These are phyloP conservation scores for Dicentrarchus labrax DNA, from an alignment of 2,113 vertebrate species.

Conservation along the genomic window DNA sequence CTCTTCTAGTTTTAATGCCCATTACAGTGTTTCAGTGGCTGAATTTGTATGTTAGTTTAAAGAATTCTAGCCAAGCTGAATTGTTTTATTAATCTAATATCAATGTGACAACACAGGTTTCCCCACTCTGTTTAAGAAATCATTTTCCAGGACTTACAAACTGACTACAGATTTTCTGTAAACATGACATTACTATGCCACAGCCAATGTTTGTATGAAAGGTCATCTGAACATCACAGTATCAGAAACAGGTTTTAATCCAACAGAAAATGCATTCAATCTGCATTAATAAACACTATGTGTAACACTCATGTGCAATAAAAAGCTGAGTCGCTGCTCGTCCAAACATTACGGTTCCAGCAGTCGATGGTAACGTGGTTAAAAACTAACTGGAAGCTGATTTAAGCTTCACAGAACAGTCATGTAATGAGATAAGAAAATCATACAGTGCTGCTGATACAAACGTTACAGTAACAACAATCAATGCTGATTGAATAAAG, in stretches of 20 bases:
- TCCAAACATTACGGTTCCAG: neutral
- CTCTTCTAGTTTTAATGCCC: too few species aligned
- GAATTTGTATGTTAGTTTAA: too few species aligned
- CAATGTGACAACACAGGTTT: neutral
- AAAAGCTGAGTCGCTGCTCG: slow-evolving; percentile 10
- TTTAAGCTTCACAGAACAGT: neutral
- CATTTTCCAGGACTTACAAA: too few species aligned
- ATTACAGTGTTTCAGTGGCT: too few species aligned
- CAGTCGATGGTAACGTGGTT: slow-evolving; percentile 13
- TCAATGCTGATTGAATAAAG: slow-evolving; percentile 22
- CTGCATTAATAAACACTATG: neutral
- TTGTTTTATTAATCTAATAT: neutral
- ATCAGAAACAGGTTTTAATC: neutral
- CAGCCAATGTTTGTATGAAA: too few species aligned
- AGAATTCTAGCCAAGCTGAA: too few species aligned
- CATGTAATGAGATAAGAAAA: neutral
- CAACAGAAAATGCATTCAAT: neutral
- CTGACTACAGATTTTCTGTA: too few species aligned
- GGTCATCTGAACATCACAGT: neutral
- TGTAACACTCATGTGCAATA: neutral
- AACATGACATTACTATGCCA: too few species aligned
- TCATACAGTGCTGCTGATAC: slow-evolving; percentile 19
- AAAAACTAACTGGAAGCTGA: neutral
- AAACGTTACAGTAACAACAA: slow-evolving; percentile 41
- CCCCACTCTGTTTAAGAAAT: too few species aligned